Conservation (phyloP, 2,797 vertebrate genomes). For the Pseudomugil gertrudae region DNA sequence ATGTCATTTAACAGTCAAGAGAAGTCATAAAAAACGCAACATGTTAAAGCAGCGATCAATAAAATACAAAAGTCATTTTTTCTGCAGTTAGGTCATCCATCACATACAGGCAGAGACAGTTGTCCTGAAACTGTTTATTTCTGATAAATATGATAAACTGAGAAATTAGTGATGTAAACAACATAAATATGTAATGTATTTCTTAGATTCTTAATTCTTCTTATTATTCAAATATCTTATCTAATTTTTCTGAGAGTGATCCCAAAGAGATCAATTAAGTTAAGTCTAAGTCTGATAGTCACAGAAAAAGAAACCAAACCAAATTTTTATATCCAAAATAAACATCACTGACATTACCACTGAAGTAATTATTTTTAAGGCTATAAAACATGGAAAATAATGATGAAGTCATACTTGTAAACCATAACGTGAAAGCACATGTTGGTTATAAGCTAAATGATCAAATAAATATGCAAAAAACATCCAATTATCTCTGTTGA, state of each 20-base stretch:
- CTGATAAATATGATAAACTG: not conserved
- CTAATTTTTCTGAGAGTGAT: too few species aligned
- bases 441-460: not conserved
- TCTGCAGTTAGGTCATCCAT: slow-evolving; percentile 22
- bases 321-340: too few species aligned
- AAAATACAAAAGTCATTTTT: slow-evolving; percentile 21
- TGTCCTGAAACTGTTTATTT: not conserved
- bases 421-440: not conserved
- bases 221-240: too few species aligned
- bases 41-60: slow-evolving; percentile 14
- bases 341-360: too few species aligned
- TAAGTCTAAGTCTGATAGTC: too few species aligned
- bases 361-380: not conserved
- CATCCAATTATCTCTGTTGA: not conserved
- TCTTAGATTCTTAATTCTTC: too few species aligned
- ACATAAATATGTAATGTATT: too few species aligned
- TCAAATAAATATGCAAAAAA: too few species aligned
- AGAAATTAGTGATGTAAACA: not conserved
- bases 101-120: not conserved
- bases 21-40: slow-evolving; percentile 18
- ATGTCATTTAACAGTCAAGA: slow-evolving; percentile 24
- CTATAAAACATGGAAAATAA: not conserved
- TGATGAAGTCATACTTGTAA: not conserved
- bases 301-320: too few species aligned
- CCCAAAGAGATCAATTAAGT: too few species aligned